phyloP scores from a whole-genome alignment of 2,797 vertebrate genomes.

The Babyrousa celebensis region DNA sequence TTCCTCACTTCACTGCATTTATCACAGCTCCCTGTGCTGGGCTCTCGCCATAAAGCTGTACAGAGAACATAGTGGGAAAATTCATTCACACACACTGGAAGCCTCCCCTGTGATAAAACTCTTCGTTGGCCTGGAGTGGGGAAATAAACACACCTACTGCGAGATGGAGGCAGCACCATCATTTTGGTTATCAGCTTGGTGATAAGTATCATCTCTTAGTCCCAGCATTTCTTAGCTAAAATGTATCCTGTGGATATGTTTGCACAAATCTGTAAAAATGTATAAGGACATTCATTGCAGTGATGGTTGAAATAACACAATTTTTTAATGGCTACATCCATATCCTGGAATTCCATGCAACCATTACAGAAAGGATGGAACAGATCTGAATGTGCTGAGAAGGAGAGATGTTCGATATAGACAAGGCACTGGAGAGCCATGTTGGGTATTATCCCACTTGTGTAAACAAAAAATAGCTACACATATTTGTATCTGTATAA shows the following conservation, averaged over 20 bases:
- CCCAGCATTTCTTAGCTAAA: slow-evolving; percentile 23
- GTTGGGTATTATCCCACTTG: slow-evolving; percentile 11
- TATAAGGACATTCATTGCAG: background rate
- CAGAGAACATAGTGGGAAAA: background rate
- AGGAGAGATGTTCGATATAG: background rate
- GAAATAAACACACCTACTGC: background rate
- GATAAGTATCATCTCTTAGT: background rate
- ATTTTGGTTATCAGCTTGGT: background rate
- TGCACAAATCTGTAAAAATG: slow-evolving; percentile 54
- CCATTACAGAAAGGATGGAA: slow-evolving; percentile 65
- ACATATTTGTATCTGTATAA: slow-evolving; percentile 7
- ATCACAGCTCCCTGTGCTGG: background rate
- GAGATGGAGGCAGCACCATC: background rate
- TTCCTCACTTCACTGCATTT: background rate
- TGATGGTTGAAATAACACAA: background rate
- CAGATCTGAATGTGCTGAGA: slow-evolving; percentile 13
- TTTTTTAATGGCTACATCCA: slow-evolving; percentile 24
- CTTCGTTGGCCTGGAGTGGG: background rate
- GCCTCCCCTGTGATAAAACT: background rate
- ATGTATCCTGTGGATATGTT: background rate
- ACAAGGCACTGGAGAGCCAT: slow-evolving; percentile 49
- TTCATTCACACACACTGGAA: background rate
- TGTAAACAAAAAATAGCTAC: slow-evolving; percentile 49
- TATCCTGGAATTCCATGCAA: background rate
- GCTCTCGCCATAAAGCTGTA: background rate